phyloP scores from a whole-genome alignment of 1,140 invertebrate genomes.

The Himalopsyche phryganea region DNA sequence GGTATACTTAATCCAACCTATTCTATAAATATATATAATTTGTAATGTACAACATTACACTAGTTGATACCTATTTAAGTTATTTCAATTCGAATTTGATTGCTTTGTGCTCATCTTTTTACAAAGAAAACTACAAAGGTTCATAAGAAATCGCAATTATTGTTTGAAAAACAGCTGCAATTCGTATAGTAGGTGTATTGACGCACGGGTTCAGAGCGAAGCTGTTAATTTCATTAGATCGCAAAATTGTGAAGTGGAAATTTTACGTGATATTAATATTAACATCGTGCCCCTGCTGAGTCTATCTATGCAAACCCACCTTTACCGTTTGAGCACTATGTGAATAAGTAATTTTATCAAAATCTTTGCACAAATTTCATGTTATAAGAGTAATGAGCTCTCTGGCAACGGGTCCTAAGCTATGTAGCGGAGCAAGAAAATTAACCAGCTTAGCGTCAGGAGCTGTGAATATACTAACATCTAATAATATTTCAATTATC shows the following conservation, averaged over 20 bases:
- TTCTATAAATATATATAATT: too few relatives aligned
- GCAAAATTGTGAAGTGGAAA: conserved; percentile 11
- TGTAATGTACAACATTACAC: too few relatives aligned
- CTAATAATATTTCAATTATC: too few relatives aligned
- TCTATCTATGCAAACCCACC: neutral
- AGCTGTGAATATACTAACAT: too few relatives aligned
- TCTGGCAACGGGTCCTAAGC: neutral
- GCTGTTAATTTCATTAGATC: conserved; percentile 22
- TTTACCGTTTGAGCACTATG: neutral
- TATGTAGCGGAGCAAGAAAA: neutral
- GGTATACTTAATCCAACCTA: too few relatives aligned
- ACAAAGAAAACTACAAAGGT: too few relatives aligned
- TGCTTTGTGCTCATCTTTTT: too few relatives aligned
- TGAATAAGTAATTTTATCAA: conserved; percentile 25
- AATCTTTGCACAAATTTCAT: conserved; percentile 14
- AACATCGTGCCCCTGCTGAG: neutral
- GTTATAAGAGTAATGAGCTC: neutral
- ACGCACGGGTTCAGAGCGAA: neutral
- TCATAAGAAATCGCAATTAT: too few relatives aligned
- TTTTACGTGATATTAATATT: conserved; percentile 27
- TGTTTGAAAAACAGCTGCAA: too few relatives aligned
- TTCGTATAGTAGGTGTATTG: neutral
- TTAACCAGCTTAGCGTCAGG: neutral
- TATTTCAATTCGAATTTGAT: too few relatives aligned
- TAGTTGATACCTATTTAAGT: too few relatives aligned